Base-by-base conservation (phyloP, 2,888 invertebrate genomes). In the Ichneumon xanthorius region DNA sequence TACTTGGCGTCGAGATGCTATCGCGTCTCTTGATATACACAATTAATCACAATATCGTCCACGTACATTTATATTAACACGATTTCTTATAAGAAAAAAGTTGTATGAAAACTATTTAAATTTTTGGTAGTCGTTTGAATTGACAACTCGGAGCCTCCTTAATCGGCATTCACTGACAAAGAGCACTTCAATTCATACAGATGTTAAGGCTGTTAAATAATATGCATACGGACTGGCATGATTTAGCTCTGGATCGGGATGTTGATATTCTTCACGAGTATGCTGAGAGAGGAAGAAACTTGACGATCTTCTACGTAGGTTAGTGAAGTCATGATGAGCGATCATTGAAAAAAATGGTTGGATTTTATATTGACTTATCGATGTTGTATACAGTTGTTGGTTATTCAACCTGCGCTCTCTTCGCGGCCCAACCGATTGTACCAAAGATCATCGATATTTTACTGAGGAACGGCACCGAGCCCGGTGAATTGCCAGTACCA, bases 401-500 rank as follows among this genome's bases (percentile, higher is more conserved):
- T 14, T 80, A 77, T 48, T 58, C 58, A 7, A 61, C 53, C 5
- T 55, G 40, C 22, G 50, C 76, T n/a, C 11, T 84, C 16, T 84
- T 67, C 67, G 4, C 72, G 11, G 30, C 50, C 3, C 84, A 84
- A 67, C 80, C 84, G 67, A 14, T 77, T 9, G 37, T 77, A 45
- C 72, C 80, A 11, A 77, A 84, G 55, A 50, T 84, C 22, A 48
- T 84, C 19, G 84, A 84, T 26, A 45, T 58, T n/a, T 48, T 76
- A 6, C 30, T 84, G 1, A 22, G 63, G 30, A 83, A 83, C 61
- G 80, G 80, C 7, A 67, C 84, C 26, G 40, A 37, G n/a, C 76
- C 76, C 11, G 76, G 76, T 30, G 48, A 58, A 65, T 84, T 84
- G 65, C 80, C 84, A 16, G 30, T 80, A 67, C 84, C 84, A 4